Conservation (phyloP, 2,113 vertebrate species). For the Maccullochella peelii region DNA sequence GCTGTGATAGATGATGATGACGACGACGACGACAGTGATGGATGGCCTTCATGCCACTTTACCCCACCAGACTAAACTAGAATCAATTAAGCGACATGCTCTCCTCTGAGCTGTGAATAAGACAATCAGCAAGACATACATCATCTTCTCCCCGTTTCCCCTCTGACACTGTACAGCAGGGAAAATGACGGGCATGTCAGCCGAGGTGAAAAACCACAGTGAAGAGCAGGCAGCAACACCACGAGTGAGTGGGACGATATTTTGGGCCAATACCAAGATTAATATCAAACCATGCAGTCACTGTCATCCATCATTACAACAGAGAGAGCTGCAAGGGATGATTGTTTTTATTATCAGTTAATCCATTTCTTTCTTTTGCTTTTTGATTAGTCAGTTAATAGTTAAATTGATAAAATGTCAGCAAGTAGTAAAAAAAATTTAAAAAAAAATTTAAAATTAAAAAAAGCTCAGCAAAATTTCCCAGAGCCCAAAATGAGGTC, state of each 20-base stretch:
- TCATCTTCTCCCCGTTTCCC: constrained; percentile 15
- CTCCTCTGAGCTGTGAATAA: constrained; percentile 51
- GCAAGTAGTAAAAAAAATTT: background rate
- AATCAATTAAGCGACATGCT: constrained; percentile 54
- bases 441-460: no score
- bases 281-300: background rate
- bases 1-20: constrained; percentile 32
- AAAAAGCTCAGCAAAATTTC: background rate
- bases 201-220: constrained; percentile 10
- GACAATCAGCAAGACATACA: constrained; percentile 57
- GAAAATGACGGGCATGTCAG: constrained; percentile 17
- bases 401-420: background rate
- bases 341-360: background rate
- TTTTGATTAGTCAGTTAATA: background rate
- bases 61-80: constrained; percentile 23
- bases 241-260: background rate
- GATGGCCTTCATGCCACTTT: constrained; percentile 29
- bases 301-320: background rate
- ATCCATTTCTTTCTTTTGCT: background rate
- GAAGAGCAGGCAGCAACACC: background rate
- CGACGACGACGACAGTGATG: constrained; percentile 43
- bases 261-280: background rate
- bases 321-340: background rate
- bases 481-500: background rate
- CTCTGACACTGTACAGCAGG: background rate